Conservation (phyloP, 2,888 invertebrate genomes). For the Caenorhabditis plicata region DNA sequence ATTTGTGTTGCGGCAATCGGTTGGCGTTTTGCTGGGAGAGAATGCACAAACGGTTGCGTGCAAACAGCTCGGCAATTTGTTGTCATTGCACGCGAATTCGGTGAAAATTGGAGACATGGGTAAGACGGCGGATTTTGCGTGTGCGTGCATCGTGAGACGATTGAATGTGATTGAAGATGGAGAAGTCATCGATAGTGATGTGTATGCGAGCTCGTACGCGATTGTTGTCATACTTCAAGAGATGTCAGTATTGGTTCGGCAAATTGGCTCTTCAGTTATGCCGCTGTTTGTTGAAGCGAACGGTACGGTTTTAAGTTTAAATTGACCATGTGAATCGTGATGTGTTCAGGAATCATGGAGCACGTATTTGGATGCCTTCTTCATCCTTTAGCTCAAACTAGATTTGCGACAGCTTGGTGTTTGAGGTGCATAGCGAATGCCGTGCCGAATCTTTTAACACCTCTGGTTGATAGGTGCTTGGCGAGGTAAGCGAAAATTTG, state of each 20-base stretch:
- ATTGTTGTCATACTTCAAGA: conserved; percentile 83
- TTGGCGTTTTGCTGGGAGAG: conserved; percentile 86
- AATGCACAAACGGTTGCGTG: conserved; percentile 90
- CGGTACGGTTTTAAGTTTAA: no score
- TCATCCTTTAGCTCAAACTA: conserved; percentile 89
- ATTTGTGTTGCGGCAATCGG: conserved; percentile 71
- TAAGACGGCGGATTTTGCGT: conserved; percentile 5
- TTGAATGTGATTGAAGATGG: background rate
- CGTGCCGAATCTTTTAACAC: conserved; percentile 89
- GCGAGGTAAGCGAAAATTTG: conserved; percentile 29
- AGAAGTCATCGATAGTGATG: conserved; percentile 25
- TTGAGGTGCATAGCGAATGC: conserved; percentile 80
- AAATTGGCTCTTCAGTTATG: conserved; percentile 90
- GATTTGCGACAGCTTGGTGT: conserved; percentile 87
- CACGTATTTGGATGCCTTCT: conserved; percentile 82
- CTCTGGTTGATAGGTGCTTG: conserved; percentile 77
- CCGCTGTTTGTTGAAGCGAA: conserved; percentile 86
- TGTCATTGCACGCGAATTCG: conserved; percentile 90
- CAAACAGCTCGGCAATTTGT: conserved; percentile 86
- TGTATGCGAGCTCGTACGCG: conserved; percentile 41
- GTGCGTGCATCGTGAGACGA: background rate
- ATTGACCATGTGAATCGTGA: no score
- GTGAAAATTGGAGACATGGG: conserved; percentile 70
- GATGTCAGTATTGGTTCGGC: conserved; percentile 83
- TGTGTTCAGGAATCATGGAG: conserved; percentile 76